Evolutionary conservation across 2,888 invertebrate species (phyloP), one percentile per base, ranked within the genome.

Genomic region (Drosophila ezoana): DNA sequence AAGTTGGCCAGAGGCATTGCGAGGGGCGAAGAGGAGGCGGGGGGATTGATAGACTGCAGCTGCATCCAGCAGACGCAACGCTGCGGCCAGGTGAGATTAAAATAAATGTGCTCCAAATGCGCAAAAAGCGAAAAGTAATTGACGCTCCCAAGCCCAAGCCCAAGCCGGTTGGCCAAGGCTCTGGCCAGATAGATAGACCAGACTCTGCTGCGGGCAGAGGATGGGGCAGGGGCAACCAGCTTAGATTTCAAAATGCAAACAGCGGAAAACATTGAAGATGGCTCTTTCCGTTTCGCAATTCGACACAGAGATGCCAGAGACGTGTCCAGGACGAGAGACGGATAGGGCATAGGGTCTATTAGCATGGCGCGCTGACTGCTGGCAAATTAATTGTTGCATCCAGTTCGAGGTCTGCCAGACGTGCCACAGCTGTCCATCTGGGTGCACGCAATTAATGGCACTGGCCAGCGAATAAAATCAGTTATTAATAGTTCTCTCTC

Each of bases 41-140:
- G 40, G 45, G 58, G 40, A 51, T 33, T 16, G 14, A 8, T 28
- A 28, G 28, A 13, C 3, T 40, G 69, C 71, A 68, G 61, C 61
- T 71, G 58, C 72, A 74, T 73, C 72, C 67, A 75, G 65, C 80
- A 8, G 28, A 72, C 53, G 47, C 57, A 40, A 28, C 61, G 10
- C 47, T 13, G 20, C 37, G 48, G 45, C 72, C 66, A 89, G 84
- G 89, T 89, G 89, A 88, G 89, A 88, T 89, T 88, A 79, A 89
- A 87, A 88, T 84, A 82, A 88, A 88, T 88, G 86, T 89, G 87
- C 84, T 87, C 89, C 88, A 87, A 87, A 89, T 87, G 89, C 82
- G 79, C 87, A 87, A 87, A 87, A 82, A 79, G 87, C 88, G 88
- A 79, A 84, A 88, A 84, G 85, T 87, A 88, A 87, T 87, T 87